Percentiles rank a stretch among this genome's conserved stretches.
These are phyloP conservation scores for Ephialtes manifestator DNA, from an alignment of 2,888 invertebrate genomes.

Conservation along the genomic window DNA sequence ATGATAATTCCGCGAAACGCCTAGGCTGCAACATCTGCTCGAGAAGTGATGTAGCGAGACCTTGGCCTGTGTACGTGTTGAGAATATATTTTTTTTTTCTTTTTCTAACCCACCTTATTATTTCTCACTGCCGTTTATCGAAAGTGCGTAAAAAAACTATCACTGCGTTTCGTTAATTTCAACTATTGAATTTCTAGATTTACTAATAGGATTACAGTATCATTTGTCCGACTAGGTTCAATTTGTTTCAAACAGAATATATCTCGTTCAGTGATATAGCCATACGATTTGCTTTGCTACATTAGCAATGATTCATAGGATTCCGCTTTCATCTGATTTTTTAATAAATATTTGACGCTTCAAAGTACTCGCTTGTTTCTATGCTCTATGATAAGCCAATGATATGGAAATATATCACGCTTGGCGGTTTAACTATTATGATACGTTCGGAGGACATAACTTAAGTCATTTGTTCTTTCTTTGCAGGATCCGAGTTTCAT, in stretches of 20 bases:
- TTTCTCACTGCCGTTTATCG: neutral
- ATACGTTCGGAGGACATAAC: neutral
- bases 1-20: constrained; percentile 38
- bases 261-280: neutral
- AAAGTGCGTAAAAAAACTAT: neutral
- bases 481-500: constrained; percentile 84
- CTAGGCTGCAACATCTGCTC: constrained; percentile 27
- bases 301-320: constrained; percentile 19
- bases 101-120: neutral
- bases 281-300: neutral
- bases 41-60: constrained; percentile 40
- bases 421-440: neutral
- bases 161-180: neutral
- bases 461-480: constrained; percentile 3
- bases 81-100: neutral
- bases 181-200: neutral
- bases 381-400: neutral
- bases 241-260: neutral
- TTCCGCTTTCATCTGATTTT: neutral
- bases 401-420: neutral
- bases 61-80: constrained; percentile 47
- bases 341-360: neutral
- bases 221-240: neutral
- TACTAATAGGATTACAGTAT: neutral
- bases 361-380: neutral